phyloP scores from a whole-genome alignment of 1,140 invertebrate species.

The Oscheius sp. region DNA sequence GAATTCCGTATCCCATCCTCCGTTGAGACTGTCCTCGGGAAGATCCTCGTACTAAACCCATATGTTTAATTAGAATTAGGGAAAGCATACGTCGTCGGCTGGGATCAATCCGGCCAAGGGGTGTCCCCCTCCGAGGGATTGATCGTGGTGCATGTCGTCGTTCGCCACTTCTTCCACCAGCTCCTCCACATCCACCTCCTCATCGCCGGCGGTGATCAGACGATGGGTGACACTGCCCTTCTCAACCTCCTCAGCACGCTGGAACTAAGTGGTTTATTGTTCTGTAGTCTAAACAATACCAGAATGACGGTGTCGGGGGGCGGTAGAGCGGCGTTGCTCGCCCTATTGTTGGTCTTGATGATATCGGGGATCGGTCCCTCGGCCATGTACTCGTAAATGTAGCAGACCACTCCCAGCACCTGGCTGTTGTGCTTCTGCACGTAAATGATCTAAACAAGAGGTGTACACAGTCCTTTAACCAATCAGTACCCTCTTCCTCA shows the following conservation, averaged over 20 bases:
- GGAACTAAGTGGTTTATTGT: background rate
- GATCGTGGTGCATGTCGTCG: background rate
- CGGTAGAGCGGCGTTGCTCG: background rate
- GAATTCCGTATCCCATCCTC: slow-evolving; percentile 29
- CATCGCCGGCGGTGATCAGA: background rate
- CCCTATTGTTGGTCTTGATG: slow-evolving; percentile 2
- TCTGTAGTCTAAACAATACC: background rate
- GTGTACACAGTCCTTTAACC: background rate
- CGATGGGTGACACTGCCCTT: no score
- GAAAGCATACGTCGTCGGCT: no score
- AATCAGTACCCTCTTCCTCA: slow-evolving; percentile 23
- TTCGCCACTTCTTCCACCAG: slow-evolving; percentile 19
- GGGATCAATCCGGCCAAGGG: no score
- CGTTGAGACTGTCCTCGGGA: slow-evolving; percentile 25
- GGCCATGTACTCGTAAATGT: slow-evolving; percentile 28
- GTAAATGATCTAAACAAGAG: slow-evolving; percentile 20
- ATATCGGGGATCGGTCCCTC: slow-evolving; percentile 15
- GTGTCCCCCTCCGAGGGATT: background rate
- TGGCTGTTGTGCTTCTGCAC: slow-evolving; percentile 9
- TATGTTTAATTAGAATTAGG: background rate
- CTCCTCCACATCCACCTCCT: slow-evolving; percentile 21
- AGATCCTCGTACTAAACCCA: background rate
- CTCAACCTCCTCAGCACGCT: background rate
- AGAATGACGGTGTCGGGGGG: background rate
- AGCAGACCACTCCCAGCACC: slow-evolving; percentile 26